These are phyloP conservation scores for Podarcis raffonei DNA, from an alignment of 2,113 vertebrate genomes.

Conservation along the genomic window DNA sequence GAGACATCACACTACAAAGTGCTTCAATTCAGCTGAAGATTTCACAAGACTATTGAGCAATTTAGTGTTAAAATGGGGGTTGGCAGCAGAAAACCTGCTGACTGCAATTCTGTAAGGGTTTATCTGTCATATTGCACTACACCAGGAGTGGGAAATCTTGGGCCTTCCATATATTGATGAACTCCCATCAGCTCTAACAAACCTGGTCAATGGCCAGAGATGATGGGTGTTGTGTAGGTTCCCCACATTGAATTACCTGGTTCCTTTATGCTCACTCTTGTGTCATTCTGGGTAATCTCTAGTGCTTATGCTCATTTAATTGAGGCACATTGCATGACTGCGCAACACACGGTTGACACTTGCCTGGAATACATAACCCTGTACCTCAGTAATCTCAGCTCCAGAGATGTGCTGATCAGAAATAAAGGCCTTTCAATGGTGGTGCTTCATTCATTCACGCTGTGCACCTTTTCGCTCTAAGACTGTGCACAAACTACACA, in stretches of 20 bases:
- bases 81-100: background rate
- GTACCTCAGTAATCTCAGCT: too few relatives aligned
- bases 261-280: background rate
- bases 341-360: too few relatives aligned
- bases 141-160: too few relatives aligned
- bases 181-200: too few relatives aligned
- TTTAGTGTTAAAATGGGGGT: background rate
- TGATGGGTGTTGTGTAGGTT: too few relatives aligned
- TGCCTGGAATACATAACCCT: too few relatives aligned
- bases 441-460: too few relatives aligned
- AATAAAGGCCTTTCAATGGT: too few relatives aligned
- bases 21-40: background rate
- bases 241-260: background rate
- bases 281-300: background rate
- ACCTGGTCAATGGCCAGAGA: too few relatives aligned
- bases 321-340: background rate
- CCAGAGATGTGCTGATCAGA: too few relatives aligned
- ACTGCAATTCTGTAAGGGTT: background rate
- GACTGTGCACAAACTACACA: background rate
- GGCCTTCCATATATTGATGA: too few relatives aligned
- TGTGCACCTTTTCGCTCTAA: background rate
- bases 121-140: background rate
- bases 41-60: background rate
- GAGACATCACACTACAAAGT: background rate
- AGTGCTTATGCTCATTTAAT: background rate